A percentile compares a stretch with the other conserved stretches of the same genome.
Evolutionary conservation across 2,888 invertebrate genomes (phyloP).

Genomic region (Lithophane leautieri): DNA sequence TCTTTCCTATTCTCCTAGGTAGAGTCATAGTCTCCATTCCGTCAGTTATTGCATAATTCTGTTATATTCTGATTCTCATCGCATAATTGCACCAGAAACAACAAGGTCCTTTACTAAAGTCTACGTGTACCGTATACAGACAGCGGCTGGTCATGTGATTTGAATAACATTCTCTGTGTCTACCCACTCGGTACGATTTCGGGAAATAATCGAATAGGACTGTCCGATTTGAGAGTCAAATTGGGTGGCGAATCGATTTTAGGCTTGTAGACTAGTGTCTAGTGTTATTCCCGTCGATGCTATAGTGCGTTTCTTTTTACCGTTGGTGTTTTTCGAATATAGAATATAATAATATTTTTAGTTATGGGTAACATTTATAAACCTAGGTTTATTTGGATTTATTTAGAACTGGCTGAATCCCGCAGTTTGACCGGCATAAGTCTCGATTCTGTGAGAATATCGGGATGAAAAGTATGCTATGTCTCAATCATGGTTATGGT

Average conservation of each 20-base stretch:
- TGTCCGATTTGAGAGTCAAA: constrained; percentile 30
- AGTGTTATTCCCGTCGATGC: background rate
- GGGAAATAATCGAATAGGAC: constrained; percentile 47
- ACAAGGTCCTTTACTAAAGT: constrained; percentile 71
- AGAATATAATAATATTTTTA: background rate
- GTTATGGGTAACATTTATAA: background rate
- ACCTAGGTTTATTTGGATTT: too few relatives aligned
- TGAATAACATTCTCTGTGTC: constrained; percentile 53
- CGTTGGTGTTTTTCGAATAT: background rate
- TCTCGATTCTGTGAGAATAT: too few relatives aligned
- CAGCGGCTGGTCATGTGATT: constrained; percentile 37
- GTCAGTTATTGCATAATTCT: constrained; percentile 43
- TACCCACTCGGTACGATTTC: constrained; percentile 34
- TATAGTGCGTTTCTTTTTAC: background rate
- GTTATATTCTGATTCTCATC: constrained; percentile 49
- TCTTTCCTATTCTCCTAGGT: background rate
- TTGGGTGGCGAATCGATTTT: constrained; percentile 29
- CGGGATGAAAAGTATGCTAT: too few relatives aligned
- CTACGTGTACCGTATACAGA: constrained; percentile 53
- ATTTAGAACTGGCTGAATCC: background rate
- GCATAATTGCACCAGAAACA: constrained; percentile 64
- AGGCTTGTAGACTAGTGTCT: constrained; percentile 15
- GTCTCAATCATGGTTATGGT: too few relatives aligned
- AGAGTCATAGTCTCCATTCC: background rate
- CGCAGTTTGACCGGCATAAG: too few relatives aligned